Percentiles rank a stretch among this genome's conserved stretches.
These are phyloP conservation scores for Drosophila heteroneura DNA, from an alignment of 2,888 invertebrate genomes.

Conservation along the genomic window DNA sequence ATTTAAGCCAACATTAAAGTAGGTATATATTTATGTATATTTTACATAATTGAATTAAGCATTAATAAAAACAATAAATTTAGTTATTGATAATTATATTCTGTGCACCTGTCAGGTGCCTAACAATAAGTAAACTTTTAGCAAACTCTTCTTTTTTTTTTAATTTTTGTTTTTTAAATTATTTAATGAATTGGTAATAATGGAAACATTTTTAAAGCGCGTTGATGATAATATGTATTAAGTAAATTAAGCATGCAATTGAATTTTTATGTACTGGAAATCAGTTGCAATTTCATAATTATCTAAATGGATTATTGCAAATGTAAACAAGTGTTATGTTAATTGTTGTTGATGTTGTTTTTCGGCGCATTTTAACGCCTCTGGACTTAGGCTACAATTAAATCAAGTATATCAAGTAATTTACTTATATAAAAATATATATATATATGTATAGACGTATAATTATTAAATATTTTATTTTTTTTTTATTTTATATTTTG, in stretches of 20 bases:
- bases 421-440: slow-evolving; percentile 74
- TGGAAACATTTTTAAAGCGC: slow-evolving; percentile 73
- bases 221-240: slow-evolving; percentile 54
- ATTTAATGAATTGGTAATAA: slow-evolving; percentile 69
- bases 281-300: slow-evolving; percentile 34
- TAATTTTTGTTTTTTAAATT: slow-evolving; percentile 37
- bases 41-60: slow-evolving; percentile 66
- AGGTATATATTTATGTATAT: slow-evolving; percentile 46
- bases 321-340: slow-evolving; percentile 71
- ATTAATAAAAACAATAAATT: slow-evolving; percentile 76
- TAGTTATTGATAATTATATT: slow-evolving; percentile 70
- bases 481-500: slow-evolving; percentile 38
- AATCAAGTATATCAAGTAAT: slow-evolving; percentile 62
- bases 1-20: slow-evolving; percentile 74
- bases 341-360: slow-evolving; percentile 39
- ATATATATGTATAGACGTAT: slow-evolving; percentile 39
- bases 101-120: slow-evolving; percentile 58
- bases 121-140: slow-evolving; percentile 66
- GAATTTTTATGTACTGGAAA: slow-evolving; percentile 29
- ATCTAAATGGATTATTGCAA: slow-evolving; percentile 65
- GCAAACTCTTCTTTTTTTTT: slow-evolving; percentile 51
- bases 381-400: slow-evolving; percentile 60
- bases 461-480: slow-evolving; percentile 16
- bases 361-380: slow-evolving; percentile 36
- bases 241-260: slow-evolving; percentile 34